Percentiles rank a stretch among this genome's conserved stretches.
Evolutionary conservation across 2,797 vertebrate genomes (phyloP).

Genomic region (Malurus leucopterus): DNA sequence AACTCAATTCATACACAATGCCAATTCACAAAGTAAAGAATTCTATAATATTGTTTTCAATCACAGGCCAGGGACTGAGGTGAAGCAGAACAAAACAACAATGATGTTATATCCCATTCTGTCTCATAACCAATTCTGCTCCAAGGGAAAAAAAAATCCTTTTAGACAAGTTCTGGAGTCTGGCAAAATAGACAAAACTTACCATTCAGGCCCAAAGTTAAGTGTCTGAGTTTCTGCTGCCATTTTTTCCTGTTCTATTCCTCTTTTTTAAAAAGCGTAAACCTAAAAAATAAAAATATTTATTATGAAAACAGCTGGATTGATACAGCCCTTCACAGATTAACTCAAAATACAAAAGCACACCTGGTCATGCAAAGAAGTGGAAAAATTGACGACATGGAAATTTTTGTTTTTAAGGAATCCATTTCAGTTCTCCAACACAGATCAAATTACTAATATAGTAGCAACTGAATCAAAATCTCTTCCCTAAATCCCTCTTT

Average conservation of each 20-base stretch:
- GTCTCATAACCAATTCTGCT: neutral
- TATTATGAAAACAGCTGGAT: neutral
- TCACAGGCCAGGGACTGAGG: neutral
- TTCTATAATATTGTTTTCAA: neutral
- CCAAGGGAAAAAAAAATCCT: neutral
- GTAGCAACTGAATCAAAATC: neutral
- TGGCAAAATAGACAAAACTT: slow-evolving; percentile 53
- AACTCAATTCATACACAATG: neutral
- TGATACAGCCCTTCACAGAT: neutral
- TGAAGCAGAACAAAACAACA: neutral
- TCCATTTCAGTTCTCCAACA: neutral
- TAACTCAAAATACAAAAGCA: neutral
- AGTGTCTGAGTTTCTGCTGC: slow-evolving; percentile 97
- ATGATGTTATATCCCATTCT: neutral
- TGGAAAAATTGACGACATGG: fast-evolving
- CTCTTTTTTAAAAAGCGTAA: slow-evolving; percentile 65
- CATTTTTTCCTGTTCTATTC: slow-evolving; percentile 79
- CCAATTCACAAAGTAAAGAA: neutral
- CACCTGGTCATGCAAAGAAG: neutral
- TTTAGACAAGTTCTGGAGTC: neutral
- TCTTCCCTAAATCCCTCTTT: neutral
- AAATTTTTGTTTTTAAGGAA: neutral
- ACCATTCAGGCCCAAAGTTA: slow-evolving; percentile 99
- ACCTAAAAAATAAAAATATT: slow-evolving; percentile 66
- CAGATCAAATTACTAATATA: neutral